Evolutionary conservation across 2,113 vertebrate genomes (phyloP).

Genomic region (Paramormyrops kingsleyae): DNA sequence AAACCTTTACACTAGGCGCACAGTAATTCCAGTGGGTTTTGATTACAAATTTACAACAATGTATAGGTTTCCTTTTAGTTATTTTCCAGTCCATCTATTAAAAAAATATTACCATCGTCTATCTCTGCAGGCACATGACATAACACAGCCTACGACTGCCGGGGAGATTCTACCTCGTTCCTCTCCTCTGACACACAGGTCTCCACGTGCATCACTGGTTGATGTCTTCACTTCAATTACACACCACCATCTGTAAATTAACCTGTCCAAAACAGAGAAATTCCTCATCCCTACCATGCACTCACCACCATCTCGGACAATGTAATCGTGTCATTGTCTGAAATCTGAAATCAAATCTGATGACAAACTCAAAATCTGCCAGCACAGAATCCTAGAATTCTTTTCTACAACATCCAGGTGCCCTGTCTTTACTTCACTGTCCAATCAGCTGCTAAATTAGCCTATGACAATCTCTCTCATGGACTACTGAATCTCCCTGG

Average conservation of each 20-base stretch:
- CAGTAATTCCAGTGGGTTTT: neutral
- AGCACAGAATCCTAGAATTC: neutral
- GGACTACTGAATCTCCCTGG: neutral
- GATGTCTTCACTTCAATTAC: constrained; percentile 1
- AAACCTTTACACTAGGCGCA: neutral
- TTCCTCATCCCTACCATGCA: neutral
- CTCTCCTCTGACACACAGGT: neutral
- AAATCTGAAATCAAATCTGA: neutral
- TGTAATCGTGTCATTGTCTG: neutral
- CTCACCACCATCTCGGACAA: neutral
- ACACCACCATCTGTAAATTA: neutral
- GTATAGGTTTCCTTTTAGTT: neutral
- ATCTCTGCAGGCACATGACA: neutral
- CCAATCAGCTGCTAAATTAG: neutral
- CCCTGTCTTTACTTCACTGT: neutral
- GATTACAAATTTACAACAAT: neutral
- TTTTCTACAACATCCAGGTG: neutral
- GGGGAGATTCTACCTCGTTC: neutral
- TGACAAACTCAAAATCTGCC: neutral
- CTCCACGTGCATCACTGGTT: neutral
- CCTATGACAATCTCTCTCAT: neutral
- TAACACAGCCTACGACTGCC: neutral
- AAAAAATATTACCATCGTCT: neutral
- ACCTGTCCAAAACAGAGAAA: neutral
- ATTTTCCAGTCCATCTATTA: neutral